A percentile compares a stretch with the other conserved stretches of the same genome.
Evolutionary conservation across 1,140 invertebrate species (phyloP).

Genomic region (Gonioctena quinquepunctata): DNA sequence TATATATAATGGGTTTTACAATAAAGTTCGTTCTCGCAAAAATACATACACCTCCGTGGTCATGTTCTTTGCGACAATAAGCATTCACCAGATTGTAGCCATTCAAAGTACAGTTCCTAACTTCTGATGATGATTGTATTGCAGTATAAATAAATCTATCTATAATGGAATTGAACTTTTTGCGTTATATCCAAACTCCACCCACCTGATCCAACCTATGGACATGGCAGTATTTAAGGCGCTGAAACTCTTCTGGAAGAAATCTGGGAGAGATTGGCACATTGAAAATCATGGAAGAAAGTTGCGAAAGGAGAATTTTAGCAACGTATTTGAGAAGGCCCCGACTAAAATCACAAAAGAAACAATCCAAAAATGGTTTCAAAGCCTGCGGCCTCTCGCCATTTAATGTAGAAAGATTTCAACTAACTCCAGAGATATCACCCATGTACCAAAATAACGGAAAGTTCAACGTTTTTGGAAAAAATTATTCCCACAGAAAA

Average conservation of each 20-base stretch:
- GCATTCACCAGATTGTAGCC: too few species aligned
- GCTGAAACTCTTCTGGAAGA: neutral
- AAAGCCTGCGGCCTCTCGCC: neutral
- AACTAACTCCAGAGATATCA: too few species aligned
- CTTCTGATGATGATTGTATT: neutral
- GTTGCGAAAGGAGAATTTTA: neutral
- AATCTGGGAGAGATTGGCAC: neutral
- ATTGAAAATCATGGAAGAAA: neutral
- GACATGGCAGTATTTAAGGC: neutral
- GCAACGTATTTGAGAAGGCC: neutral
- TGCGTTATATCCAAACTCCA: neutral
- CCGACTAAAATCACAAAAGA: neutral
- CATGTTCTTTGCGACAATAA: too few species aligned
- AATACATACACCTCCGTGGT: too few species aligned
- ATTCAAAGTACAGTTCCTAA: too few species aligned
- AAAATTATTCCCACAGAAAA: too few species aligned
- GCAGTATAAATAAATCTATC: neutral
- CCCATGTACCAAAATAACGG: too few species aligned
- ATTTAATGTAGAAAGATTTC: too few species aligned
- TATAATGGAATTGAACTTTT: neutral
- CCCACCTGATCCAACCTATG: neutral
- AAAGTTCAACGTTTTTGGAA: too few species aligned
- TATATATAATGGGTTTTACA: slow-evolving; percentile 7
- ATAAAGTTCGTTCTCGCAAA: too few species aligned
- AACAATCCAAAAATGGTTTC: neutral